These are phyloP conservation scores for Harpagoxenus sublaevis DNA, from an alignment of 2,888 invertebrate species.

Conservation along the genomic window DNA sequence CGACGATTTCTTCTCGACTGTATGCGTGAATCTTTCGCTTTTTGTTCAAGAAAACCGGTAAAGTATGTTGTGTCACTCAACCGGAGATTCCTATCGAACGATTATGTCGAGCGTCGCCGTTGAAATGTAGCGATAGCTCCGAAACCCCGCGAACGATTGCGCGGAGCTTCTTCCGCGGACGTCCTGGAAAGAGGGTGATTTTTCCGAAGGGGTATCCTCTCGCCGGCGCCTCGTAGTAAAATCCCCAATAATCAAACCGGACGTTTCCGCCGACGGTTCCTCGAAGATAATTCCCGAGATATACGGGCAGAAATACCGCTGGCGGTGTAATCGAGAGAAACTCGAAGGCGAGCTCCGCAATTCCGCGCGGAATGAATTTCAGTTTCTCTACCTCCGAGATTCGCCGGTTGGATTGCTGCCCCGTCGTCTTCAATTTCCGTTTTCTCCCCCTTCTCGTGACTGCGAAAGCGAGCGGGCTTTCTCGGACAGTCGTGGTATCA, in stretches of 20 bases:
- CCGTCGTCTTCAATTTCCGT: slow-evolving; percentile 54
- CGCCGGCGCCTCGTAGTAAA: background rate
- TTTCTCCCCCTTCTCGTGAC: background rate
- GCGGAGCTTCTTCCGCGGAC: background rate
- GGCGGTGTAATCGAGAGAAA: slow-evolving; percentile 32
- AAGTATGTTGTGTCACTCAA: background rate
- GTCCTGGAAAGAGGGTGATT: background rate
- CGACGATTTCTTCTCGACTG: background rate
- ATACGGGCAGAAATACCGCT: slow-evolving; percentile 31
- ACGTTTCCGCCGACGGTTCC: slow-evolving; percentile 15
- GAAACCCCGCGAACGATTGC: background rate
- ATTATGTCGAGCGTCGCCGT: background rate
- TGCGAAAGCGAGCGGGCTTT: slow-evolving; percentile 20
- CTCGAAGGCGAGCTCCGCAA: slow-evolving; percentile 26
- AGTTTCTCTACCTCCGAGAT: slow-evolving; percentile 34
- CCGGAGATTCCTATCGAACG: background rate
- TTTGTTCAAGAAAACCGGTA: background rate
- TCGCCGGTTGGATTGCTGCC: slow-evolving; percentile 4
- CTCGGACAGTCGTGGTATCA: slow-evolving; percentile 19
- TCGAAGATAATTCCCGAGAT: slow-evolving; percentile 35
- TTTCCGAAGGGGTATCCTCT: background rate
- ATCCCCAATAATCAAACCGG: slow-evolving; percentile 38
- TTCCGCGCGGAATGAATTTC: slow-evolving; percentile 39
- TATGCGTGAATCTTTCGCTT: background rate
- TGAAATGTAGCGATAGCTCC: too few relatives aligned